These are phyloP conservation scores for Malurus splendens DNA, from an alignment of 2,797 vertebrate species.

Conservation along the genomic window DNA sequence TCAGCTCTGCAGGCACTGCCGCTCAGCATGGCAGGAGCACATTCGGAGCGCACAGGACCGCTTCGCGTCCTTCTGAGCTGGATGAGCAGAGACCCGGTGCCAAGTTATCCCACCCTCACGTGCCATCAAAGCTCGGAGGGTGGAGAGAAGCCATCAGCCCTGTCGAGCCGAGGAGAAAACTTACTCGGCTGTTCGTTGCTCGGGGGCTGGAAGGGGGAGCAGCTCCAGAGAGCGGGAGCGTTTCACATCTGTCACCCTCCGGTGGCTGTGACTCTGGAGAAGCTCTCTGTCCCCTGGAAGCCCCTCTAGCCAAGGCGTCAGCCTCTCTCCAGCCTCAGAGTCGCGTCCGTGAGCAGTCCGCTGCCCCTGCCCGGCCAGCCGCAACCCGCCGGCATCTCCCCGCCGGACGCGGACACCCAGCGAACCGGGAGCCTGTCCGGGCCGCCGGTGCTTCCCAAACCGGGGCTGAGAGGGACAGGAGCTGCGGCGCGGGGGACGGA, in stretches of 20 bases:
- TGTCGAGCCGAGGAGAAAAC: background rate
- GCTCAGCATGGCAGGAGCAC: background rate
- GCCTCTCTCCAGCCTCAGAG: background rate
- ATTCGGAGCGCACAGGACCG: background rate
- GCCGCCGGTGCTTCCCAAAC: background rate
- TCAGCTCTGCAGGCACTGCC: background rate
- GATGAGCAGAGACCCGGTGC: background rate
- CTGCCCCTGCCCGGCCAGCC: background rate
- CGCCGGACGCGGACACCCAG: background rate
- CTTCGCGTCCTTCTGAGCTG: background rate
- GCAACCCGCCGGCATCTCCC: background rate
- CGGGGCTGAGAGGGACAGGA: background rate
- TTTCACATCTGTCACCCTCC: background rate
- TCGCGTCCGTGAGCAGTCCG: background rate
- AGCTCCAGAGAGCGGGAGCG: background rate
- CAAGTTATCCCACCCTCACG: background rate
- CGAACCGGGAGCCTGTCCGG: background rate
- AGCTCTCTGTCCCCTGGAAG: background rate
- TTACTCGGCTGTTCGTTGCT: conserved; percentile 16
- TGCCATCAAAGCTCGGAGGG: background rate
- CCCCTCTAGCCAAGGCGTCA: background rate
- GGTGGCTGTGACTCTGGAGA: background rate
- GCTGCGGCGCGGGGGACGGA: background rate
- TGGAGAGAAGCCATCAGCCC: background rate
- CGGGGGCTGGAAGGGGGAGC: background rate